Base-by-base conservation (phyloP, 2,797 vertebrate species). In the Lepidocolaptes lacrymiger region DNA sequence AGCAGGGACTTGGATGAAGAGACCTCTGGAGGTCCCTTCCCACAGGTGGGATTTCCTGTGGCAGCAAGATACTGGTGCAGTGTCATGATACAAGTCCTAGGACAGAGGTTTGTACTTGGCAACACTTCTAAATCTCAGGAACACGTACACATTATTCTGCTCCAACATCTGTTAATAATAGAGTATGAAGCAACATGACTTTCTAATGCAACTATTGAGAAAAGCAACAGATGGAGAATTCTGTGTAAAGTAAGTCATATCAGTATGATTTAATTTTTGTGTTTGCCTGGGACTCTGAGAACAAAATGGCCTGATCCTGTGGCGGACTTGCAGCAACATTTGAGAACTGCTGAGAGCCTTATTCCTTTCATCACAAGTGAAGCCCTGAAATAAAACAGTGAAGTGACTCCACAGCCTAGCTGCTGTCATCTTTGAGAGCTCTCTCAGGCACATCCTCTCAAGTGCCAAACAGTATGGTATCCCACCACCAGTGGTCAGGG, bases 91-190 rank as follows among this genome's bases (percentile, higher is more conserved):
- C 20, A 37, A 79, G 49, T 36, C 61, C 20, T 37, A 43, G 68
- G 76, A 67, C 37, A 84, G 46, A 80, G 39, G 18, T 71, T 91
- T 85, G 58, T 52, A 44, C 55, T 79, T 58, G 73, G 49, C 26
- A 61, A 37, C 15, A 10, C 49, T 80, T 71, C 7, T 44, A 22
- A 37, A 72, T 75, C 75, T 82, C 41, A 52, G 69, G 64, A 83
- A 80, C 30, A 37, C 1, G 4, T 63, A 80, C 0, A 2, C 5
- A 3, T 76, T 59, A 41, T 64, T 88, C 51, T 88, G 39, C 55
- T 93, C 43, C 82, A 79, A 85, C 96, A 95, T 91, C 87, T 93
- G 89, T 68, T 93, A 86, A 69, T 74, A 80, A 93, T 78, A 72
- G 61, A 63, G 11, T 28, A 79, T 30, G 36, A 94, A 85, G 59